Conservation (phyloP, 2,113 vertebrate species). For the Taxidea taxus region DNA sequence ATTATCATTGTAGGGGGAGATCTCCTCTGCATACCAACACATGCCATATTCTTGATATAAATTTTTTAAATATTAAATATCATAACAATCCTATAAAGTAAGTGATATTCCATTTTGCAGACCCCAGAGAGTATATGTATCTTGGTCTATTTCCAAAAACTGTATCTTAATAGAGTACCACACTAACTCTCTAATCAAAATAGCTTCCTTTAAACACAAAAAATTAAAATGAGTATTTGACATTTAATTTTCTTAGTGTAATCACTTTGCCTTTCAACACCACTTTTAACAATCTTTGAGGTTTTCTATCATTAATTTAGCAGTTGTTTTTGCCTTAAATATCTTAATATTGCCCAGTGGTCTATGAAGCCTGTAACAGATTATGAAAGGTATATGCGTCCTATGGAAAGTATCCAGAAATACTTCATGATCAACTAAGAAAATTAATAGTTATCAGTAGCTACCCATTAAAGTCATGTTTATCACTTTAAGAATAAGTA, state of each 20-base stretch:
- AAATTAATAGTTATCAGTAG: constrained; percentile 9
- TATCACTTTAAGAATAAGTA: neutral
- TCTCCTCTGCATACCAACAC: neutral
- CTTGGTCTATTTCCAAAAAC: neutral
- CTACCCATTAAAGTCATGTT: neutral
- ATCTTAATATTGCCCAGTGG: neutral
- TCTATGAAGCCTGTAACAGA: neutral
- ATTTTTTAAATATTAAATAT: neutral
- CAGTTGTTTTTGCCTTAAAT: neutral
- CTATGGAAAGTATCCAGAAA: neutral
- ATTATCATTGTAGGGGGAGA: neutral
- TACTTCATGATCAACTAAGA: constrained; percentile 26
- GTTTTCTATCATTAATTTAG: neutral
- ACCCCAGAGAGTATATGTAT: neutral
- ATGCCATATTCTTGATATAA: neutral
- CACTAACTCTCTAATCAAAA: constrained; percentile 1
- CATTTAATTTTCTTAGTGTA: constrained; percentile 8
- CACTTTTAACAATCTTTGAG: neutral
- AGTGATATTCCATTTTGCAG: neutral
- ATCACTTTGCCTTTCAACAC: neutral
- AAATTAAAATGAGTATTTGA: neutral
- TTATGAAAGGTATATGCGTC: neutral
- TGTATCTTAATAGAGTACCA: neutral
- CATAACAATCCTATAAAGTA: neutral
- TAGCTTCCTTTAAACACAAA: neutral